Conservation (phyloP, 2,797 vertebrate species). For the Podargus strigoides region DNA sequence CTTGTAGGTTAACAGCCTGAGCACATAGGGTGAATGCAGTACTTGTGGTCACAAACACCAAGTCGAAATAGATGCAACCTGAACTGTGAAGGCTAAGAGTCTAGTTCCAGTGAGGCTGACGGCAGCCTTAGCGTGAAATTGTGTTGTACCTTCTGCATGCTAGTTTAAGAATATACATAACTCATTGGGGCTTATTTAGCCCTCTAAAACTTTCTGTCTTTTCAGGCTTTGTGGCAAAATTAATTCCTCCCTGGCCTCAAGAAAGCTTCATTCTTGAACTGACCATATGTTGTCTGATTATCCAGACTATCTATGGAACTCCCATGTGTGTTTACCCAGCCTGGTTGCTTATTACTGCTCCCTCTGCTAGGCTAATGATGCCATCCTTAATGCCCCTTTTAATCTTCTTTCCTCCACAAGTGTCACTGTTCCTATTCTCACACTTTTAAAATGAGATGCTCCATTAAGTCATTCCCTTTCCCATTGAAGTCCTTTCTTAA, state of each 20-base stretch:
- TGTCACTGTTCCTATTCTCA: not conserved
- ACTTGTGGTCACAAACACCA: not conserved
- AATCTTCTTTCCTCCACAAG: not conserved
- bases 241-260: not conserved
- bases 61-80: not conserved
- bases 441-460: not conserved
- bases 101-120: not conserved
- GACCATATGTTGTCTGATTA: slow-evolving; percentile 20
- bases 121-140: not conserved
- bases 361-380: not conserved
- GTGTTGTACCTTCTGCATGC: not conserved
- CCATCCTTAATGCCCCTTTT: not conserved
- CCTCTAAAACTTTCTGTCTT: not conserved
- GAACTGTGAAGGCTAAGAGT: not conserved
- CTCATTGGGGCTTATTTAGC: not conserved
- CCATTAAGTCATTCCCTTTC: not conserved
- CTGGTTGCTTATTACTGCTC: not conserved
- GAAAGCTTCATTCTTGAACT: not conserved
- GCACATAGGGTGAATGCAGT: not conserved
- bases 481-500: not conserved
- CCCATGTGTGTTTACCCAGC: not conserved
- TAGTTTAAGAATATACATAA: not conserved
- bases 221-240: not conserved
- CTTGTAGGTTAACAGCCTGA: not conserved
- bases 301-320: not conserved